Evolutionary conservation across 2,888 invertebrate species (phyloP).

Genomic region (Andrena chrysosceles): DNA sequence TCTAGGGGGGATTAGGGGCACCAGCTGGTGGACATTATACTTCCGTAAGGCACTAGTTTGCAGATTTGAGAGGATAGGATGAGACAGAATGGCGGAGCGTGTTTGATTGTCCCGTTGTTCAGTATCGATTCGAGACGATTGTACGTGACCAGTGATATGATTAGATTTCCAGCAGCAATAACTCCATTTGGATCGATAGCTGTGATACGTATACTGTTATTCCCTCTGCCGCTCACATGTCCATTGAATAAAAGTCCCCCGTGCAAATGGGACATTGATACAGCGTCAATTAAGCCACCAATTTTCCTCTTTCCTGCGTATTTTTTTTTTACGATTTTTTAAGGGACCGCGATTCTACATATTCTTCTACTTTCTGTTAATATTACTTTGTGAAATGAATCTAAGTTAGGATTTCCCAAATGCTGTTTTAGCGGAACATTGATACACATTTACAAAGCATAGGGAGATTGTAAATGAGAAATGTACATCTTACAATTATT

Average conservation of each 20-base stretch:
- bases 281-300: conserved; percentile 2
- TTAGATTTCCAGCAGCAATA: conserved; percentile 64
- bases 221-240: conserved; percentile 18
- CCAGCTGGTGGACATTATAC: conserved; percentile 47
- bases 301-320: background rate
- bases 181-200: conserved; percentile 68
- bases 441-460: no score
- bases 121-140: conserved; percentile 71
- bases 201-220: conserved; percentile 52
- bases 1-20: conserved; percentile 35
- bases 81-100: conserved; percentile 58
- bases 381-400: no score
- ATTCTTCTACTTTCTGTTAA: background rate
- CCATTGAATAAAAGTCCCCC: conserved; percentile 27
- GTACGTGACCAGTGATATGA: conserved; percentile 72
- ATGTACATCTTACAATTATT: background rate
- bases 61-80: conserved; percentile 51
- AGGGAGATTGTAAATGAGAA: no score
- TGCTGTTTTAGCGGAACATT: no score
- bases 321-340: conserved; percentile 1
- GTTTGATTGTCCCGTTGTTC: conserved; percentile 71
- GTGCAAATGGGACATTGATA: conserved; percentile 40
- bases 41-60: conserved; percentile 50
- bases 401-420: no score
- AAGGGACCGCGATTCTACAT: background rate